Evolutionary conservation across 2,888 invertebrate species (phyloP).

Genomic region (Drosophila vallismaia): DNA sequence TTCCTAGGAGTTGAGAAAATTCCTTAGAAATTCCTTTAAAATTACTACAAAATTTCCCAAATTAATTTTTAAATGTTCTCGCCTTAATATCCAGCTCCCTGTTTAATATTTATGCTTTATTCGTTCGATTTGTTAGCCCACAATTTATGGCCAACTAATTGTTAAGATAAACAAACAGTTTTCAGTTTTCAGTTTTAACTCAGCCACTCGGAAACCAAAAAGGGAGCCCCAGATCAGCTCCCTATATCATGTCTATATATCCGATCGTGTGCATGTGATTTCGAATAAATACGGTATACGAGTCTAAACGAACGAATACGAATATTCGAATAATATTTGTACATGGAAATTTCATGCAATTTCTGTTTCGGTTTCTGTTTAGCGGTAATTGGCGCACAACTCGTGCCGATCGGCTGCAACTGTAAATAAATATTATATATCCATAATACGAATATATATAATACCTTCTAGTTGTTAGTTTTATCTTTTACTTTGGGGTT

Average conservation of each 20-base stretch:
- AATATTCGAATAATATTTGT: constrained; percentile 1
- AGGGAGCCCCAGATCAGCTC: background rate
- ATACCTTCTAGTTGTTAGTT: background rate
- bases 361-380: constrained; percentile 16
- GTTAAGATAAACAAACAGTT: constrained; percentile 50
- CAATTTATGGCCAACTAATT: constrained; percentile 58
- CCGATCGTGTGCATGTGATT: constrained; percentile 23
- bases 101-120: constrained; percentile 12
- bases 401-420: constrained; percentile 52
- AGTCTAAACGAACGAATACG: constrained; percentile 7
- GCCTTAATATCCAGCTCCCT: background rate
- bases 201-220: constrained; percentile 8
- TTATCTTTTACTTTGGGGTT: background rate
- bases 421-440: constrained; percentile 17
- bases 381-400: constrained; percentile 41
- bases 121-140: constrained; percentile 19
- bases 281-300: constrained; percentile 11
- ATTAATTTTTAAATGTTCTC: too few species aligned
- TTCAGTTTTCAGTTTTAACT: constrained; percentile 7
- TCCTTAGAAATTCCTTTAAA: too few species aligned
- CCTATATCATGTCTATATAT: too few species aligned
- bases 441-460: background rate
- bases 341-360: constrained; percentile 8
- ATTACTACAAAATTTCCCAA: too few species aligned
- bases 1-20: too few species aligned